Evolutionary conservation across 2,113 vertebrate species (phyloP), one percentile per base, ranked within the genome.

Genomic region (Rhabdornis inornatus): DNA sequence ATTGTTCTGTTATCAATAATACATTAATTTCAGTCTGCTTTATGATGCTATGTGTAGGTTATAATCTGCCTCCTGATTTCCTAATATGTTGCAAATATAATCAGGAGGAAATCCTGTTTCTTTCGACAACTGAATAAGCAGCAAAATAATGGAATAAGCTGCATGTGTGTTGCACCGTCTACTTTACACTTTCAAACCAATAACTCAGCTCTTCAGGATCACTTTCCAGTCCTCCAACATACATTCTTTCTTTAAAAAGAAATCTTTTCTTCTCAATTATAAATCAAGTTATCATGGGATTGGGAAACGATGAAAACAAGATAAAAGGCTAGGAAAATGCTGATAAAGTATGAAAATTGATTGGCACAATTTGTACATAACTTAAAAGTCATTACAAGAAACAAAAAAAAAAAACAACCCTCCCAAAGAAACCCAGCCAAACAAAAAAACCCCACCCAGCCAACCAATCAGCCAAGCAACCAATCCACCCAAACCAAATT

Each of bases 81-180:
- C 53, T 83, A 74, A 68, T 83, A 83, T 21, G 25, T 60, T 75
- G 44, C 76, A 77, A 61, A 78, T 83, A 83, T 17, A 91, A 88
- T 87, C n/a, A 47, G n/a, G 71, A 78, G 44, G 77, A 94, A 90
- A 89, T 75, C 23, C n/a, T 53, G 23, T 66, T 87, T 74, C 56
- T 94, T 92, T 88, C 88, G 83, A 70, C 79, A 86, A 68, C 12
- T 23, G 50, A 93, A 74, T 77, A 94, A 96, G 70, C 52, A 93
- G 60, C 47, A 59, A 83, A 92, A 93, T 87, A 56, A 66, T 68
- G 31, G 71, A 90, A 78, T 71, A 78, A 82, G 16, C 16, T 88
- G 28, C 37, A 15, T 22, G n/a, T 84, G 14, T 75, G 30, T 86
- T 84, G 40, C 63, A 49, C 10, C 23, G 20, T 60, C 56, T 80